Evolutionary conservation across 2,113 vertebrate genomes (phyloP).

Genomic region (Muntiacus muntjak): DNA sequence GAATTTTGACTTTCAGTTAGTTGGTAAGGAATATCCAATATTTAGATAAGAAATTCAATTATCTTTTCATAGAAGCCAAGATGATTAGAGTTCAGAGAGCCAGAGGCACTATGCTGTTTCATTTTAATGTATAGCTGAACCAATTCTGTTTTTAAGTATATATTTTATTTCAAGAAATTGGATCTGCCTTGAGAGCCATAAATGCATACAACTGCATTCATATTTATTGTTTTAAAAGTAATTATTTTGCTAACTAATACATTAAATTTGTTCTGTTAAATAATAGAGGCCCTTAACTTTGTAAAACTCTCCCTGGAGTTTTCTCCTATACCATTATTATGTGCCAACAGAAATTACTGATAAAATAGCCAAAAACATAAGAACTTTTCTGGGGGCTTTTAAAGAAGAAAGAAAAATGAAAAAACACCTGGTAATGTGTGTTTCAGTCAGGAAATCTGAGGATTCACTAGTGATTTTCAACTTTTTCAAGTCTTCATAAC

Average conservation of each 20-base stretch:
- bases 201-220: neutral
- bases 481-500: neutral
- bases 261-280: neutral
- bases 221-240: constrained; percentile 26
- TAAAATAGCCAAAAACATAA: neutral
- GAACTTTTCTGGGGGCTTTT: neutral
- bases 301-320: neutral
- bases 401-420: neutral
- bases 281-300: neutral
- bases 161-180: constrained; percentile 41
- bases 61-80: constrained; percentile 57
- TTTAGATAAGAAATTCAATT: constrained; percentile 73
- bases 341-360: neutral
- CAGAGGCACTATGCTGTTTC: neutral
- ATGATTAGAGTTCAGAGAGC: constrained; percentile 53
- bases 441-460: neutral
- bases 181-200: neutral
- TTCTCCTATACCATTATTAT: neutral
- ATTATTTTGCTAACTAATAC: constrained; percentile 16
- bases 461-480: neutral
- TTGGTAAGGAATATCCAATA: constrained; percentile 38
- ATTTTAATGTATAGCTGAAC: constrained; percentile 33
- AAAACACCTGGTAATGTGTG: neutral
- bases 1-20: constrained; percentile 56
- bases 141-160: constrained; percentile 22